These are phyloP conservation scores for Aspidoscelis tigris DNA, from an alignment of 2,113 vertebrate genomes.

Conservation along the genomic window DNA sequence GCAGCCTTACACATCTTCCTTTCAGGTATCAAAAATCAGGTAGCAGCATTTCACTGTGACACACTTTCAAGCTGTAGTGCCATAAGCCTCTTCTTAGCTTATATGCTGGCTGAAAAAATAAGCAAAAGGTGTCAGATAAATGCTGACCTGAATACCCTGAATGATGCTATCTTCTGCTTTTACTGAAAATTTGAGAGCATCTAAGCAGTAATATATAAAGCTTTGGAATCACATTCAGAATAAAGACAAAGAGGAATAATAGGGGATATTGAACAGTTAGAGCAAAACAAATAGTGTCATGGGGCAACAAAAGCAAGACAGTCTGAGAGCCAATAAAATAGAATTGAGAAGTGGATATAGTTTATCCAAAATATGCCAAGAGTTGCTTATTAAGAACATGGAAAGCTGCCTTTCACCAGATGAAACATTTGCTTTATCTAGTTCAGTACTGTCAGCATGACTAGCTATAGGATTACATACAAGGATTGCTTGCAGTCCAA, in stretches of 20 bases:
- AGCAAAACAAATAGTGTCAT: slow-evolving; percentile 10
- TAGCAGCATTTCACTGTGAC: slow-evolving; percentile 22
- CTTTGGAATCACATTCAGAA: not conserved
- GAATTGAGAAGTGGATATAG: not conserved
- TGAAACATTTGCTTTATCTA: too few relatives aligned
- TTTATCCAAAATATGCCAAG: not conserved
- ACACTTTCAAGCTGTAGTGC: slow-evolving; percentile 22
- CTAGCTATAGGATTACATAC: too few relatives aligned
- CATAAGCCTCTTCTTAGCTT: not conserved
- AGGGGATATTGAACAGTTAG: slow-evolving; percentile 3
- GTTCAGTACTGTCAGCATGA: too few relatives aligned
- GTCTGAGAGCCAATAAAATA: not conserved
- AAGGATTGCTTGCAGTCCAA: too few relatives aligned
- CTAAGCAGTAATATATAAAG: slow-evolving; percentile 12
- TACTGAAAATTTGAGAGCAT: slow-evolving; percentile 6
- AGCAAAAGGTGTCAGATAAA: slow-evolving; percentile 8
- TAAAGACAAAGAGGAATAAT: slow-evolving; percentile 15
- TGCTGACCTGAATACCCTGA: not conserved
- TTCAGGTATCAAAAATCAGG: slow-evolving; percentile 15
- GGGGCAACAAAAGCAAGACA: not conserved
- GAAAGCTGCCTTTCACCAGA: too few relatives aligned
- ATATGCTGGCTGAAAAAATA: not conserved
- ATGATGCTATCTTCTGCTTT: slow-evolving; percentile 9
- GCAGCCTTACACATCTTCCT: slow-evolving; percentile 26
- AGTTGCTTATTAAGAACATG: not conserved